Evolutionary conservation across 2,113 vertebrate genomes (phyloP), one percentile per base, ranked within the genome.

Genomic region (Erythrocercus mccallii): DNA sequence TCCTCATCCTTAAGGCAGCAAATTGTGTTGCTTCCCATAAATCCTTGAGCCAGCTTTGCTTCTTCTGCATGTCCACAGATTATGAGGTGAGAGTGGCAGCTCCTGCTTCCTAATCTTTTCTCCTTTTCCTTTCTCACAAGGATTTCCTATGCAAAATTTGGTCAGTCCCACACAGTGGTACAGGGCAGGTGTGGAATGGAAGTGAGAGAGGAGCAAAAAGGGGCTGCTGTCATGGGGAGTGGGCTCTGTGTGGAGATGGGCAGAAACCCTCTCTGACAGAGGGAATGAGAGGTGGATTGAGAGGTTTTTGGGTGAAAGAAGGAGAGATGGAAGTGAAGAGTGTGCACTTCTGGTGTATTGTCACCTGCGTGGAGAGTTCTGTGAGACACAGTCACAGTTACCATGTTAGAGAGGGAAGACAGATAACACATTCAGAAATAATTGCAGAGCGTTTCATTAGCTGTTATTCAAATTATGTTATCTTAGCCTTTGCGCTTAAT

Each of bases 371-470:
- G 45, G 60, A 61, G 69, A 47, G 38, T 85, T 87, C 65, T 85
- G 15, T 35, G 60, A 90, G 48, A 60, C 35, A 73, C 85, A 74
- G 38, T 58, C 1, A 1, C 69, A 71, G 65, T 50, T 84, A 35
- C 27, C 12, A 3, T 11, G 61, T 0, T 2, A 81, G 38, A 86
- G 61, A 42, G 61, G 23, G 23, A 84, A 90, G 66, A 37, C 8
- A 74, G 47, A 62, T 74, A 90, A 92, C 71, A 71, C 78, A 27
- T 50, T 58, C 51, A 71, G 66, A 64, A 94, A 90, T 90, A 72
- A 90, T 51, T 88, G 66, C 44, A 68, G 30, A 57, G 33, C 0
- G 0, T 71, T 94, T 93, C 56, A 54, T 82, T 64, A 93, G 79
- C 65, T 60, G 47, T 64, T 68, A 64, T 68, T 90, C 82, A 71